These are phyloP conservation scores for Cetonia aurata DNA, from an alignment of 2,888 invertebrate genomes.

Conservation along the genomic window DNA sequence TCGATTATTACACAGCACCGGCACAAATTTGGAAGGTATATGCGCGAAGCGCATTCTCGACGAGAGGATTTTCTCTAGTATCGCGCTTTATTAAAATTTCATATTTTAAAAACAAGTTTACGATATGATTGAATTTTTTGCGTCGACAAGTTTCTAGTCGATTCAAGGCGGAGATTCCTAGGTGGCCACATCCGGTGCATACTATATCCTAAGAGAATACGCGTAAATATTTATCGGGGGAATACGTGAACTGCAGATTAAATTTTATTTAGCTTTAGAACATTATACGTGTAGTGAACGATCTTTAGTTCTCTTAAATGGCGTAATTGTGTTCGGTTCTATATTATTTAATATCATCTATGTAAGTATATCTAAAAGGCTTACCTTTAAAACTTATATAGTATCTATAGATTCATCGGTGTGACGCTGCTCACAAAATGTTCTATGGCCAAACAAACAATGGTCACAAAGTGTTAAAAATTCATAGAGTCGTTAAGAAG, in stretches of 20 bases:
- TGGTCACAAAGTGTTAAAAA: too few species aligned
- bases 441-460: too few species aligned
- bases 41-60: slow-evolving; percentile 22
- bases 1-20: background rate
- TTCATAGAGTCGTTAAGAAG: too few species aligned
- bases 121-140: slow-evolving; percentile 42
- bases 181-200: slow-evolving; percentile 54
- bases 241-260: slow-evolving; percentile 49
- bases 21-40: slow-evolving; percentile 7
- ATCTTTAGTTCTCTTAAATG: too few species aligned
- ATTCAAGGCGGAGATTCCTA: slow-evolving; percentile 34
- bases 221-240: slow-evolving; percentile 54
- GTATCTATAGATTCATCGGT: too few species aligned
- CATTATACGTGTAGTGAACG: slow-evolving; percentile 5
- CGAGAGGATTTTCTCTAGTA: slow-evolving; percentile 17
- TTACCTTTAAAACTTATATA: too few species aligned
- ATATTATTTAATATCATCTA: too few species aligned
- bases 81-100: slow-evolving; percentile 45
- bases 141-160: slow-evolving; percentile 42
- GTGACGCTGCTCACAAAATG: too few species aligned
- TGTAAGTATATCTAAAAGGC: too few species aligned
- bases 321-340: background rate
- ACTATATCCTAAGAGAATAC: slow-evolving; percentile 50
- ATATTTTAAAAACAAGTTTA: slow-evolving; percentile 44
- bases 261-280: slow-evolving; percentile 40